Base-by-base conservation (phyloP, 1,140 invertebrate species). In the Acromyrmex heyeri region DNA sequence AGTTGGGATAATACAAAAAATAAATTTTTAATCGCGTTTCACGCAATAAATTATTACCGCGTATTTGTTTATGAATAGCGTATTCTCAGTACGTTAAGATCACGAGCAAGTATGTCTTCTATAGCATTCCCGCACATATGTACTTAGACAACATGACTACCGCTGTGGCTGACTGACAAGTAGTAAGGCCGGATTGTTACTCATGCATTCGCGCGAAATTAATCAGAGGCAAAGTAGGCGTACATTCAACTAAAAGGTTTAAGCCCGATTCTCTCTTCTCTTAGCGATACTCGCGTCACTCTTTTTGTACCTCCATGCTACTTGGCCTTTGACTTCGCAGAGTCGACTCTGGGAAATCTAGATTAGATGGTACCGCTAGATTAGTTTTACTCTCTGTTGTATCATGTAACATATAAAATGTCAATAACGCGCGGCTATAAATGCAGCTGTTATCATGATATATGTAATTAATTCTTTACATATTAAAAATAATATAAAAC, bases 111-210 rank as follows among this genome's bases (percentile, higher is more conserved):
- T 48, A 30, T 48, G 59, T 64, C 55, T 77, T 44, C 24, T 65
- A 16, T 57, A 75, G 53, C 24, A 21, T 65, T 78, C 55, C 44
- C 76, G 10, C 18, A 18, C 14, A 27, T 65, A 64, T 64, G 38
- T 64, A 78, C 59, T 65, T 65, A 27, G 59, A 78, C 59, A 65
- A 27, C 10, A 18, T 7, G 75, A 77, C 76, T 65, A 78, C 59
- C 76, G 59, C 76, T 57, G 65, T 30, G 50, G 34, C 21, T 81
- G 78, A 81, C 64, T 81, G 78, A 81, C 78, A 81, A 81, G 64
- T 70, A 81, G 78, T 81, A 70, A 81, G 50, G 78, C 65, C 34
- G 78, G 78, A 81, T 81, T 81, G 78, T 81, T 81, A 81, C 78
- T 81, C 78, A 70, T 81, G 78, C 78, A 70, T 81, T 81, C 65